Evolutionary conservation across 2,888 invertebrate genomes (phyloP), one percentile per base, ranked within the genome.

Genomic region (Lasius fuliginosus): DNA sequence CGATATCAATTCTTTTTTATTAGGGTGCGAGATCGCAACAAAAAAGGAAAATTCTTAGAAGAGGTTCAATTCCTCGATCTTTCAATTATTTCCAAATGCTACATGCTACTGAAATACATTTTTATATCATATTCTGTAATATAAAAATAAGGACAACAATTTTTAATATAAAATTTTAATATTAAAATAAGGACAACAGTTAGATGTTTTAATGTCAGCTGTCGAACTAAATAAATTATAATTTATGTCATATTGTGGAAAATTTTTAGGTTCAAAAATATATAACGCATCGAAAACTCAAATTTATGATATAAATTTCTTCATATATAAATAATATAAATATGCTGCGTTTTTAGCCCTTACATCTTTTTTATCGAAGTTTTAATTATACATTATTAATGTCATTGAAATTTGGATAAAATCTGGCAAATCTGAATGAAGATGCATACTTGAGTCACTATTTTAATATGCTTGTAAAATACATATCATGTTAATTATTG

Each of bases 381-480:
- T 30, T 30, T 9, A 30, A 23, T 18, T 58, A 27, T n/a, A 3
- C 6, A n/a, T n/a, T 18, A 40, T 18, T 73, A 30, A 18, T n/a
- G 40, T 18, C 40, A 62, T 1, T n/a, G 46, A 75, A 33, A 42
- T 75, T 46, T 62, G 8, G 1, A 74, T 62, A 33, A 15, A 62
- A 74, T 6, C 15, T 46, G n/a, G 4, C 56, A 56, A 11, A 2
- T 73, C 36, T n/a, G 12, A 73, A 73, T 40, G 58, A 74, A 62
- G 18, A 15, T 60, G 11, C 9, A 30, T 33, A 15, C 4, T 33
- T 36, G 62, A 30, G n/a, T 36, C 64, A n/a, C 3, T 3, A 6
- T 30, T 73, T 74, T 60, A 27, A 60, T 30, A 62, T 18, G 18
- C 33, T 62, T 62, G n/a, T 9, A 46, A n/a, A n/a, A 74, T 30